Evolutionary conservation across 2,797 vertebrate genomes (phyloP), one percentile per base, ranked within the genome.

Genomic region (Mastacembelus armatus): DNA sequence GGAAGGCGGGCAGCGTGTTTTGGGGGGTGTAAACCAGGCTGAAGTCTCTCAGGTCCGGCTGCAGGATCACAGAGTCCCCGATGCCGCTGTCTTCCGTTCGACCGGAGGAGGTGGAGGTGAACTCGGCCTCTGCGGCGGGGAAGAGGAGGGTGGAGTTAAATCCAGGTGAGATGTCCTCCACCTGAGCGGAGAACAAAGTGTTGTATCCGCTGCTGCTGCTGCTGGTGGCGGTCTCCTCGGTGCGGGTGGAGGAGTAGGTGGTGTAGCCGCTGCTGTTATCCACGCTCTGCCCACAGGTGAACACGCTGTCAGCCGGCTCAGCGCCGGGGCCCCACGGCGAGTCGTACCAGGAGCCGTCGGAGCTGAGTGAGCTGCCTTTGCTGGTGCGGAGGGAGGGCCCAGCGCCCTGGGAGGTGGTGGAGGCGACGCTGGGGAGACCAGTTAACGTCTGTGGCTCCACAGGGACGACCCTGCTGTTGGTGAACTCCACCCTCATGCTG

Each of bases 311-410:
- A 1, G 77, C 86, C 47, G 92, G 85, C 76, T 96, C 95, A 2
- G 88, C 88, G 2, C 56, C 77, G 12, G 86, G 87, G 27, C 96
- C 96, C 96, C 96, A 97, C 0, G 96, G 96, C 1, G 94, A 96
- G 83, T 98, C 97, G 69, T 96, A 97, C 96, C 96, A 98, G 18
- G 97, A 98, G 10, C 94, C 94, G 58, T 97, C 96, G 0, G 97
- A 98, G 84, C 97, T 98, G 29, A 97, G 89, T 0, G 95, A 98
- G 85, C 96, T 97, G 54, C 96, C 96, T 74, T 96, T 96, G 83
- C 96, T 97, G 64, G 95, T 96, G 42, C 93, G 92, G 35, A 94
- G 93, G 19, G 85, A 90, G n/a, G 92, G 88, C 58, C 94, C 93
- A 0, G 89, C 61, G 1, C 87, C 54, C 0, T 49, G 2, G 5